phyloP scores from a whole-genome alignment of 2,888 invertebrate species.

The Ecliptopera silaceata region DNA sequence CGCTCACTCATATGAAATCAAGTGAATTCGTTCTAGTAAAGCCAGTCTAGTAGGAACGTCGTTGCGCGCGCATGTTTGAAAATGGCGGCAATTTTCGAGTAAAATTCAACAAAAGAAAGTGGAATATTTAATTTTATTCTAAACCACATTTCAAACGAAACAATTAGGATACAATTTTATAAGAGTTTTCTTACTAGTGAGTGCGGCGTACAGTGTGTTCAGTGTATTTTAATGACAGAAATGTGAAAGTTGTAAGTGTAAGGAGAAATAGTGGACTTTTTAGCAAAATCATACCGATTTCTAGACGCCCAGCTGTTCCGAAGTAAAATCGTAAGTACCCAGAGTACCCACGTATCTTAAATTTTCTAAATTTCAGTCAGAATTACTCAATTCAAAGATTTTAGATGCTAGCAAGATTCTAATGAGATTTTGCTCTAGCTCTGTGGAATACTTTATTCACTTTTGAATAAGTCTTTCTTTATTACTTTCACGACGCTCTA shows the following conservation, averaged over 20 bases:
- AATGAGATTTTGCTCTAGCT: too few species aligned
- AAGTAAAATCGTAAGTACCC: slow-evolving; percentile 7
- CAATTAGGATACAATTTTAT: neutral
- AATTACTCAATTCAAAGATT: too few species aligned
- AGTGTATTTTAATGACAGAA: slow-evolving; percentile 32
- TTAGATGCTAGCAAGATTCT: too few species aligned
- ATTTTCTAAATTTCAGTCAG: too few species aligned
- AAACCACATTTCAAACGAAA: too few species aligned
- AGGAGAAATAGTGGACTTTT: slow-evolving; percentile 30
- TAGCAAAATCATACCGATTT: slow-evolving; percentile 6
- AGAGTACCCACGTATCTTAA: too few species aligned
- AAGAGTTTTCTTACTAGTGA: neutral
- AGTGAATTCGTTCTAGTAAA: slow-evolving; percentile 53
- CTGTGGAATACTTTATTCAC: too few species aligned
- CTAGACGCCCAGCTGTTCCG: slow-evolving; percentile 10
- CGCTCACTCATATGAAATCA: slow-evolving; percentile 56
- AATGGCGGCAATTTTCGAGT: slow-evolving; percentile 48
- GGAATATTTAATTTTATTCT: slow-evolving; percentile 8
- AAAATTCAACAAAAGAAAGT: slow-evolving; percentile 45
- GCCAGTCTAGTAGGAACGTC: slow-evolving; percentile 62
- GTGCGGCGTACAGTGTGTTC: neutral
- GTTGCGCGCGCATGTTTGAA: slow-evolving; percentile 59
- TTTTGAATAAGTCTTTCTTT: too few species aligned
- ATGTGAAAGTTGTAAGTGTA: slow-evolving; percentile 66
- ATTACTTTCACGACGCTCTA: too few species aligned